These are phyloP conservation scores for Meiosimyza platycephala DNA, from an alignment of 2,888 invertebrate species.

Conservation along the genomic window DNA sequence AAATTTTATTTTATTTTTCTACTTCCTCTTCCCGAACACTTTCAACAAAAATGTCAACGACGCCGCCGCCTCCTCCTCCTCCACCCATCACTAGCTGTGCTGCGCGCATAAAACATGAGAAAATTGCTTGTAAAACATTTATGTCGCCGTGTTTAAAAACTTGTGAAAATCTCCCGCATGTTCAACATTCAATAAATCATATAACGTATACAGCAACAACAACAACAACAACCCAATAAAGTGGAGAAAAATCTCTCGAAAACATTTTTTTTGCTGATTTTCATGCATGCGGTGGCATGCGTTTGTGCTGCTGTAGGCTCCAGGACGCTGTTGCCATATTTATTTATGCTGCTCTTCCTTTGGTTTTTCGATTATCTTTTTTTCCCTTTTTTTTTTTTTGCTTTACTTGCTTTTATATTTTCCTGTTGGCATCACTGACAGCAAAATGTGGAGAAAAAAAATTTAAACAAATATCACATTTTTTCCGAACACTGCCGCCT, in stretches of 20 bases:
- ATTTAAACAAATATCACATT: too few relatives aligned
- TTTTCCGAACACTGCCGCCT: too few relatives aligned
- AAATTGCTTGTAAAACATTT: conserved; percentile 63
- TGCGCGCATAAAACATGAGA: conserved; percentile 51
- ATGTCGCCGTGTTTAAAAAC: conserved; percentile 25
- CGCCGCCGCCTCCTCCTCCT: too few relatives aligned
- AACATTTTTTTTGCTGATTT: background rate
- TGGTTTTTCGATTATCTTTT: background rate
- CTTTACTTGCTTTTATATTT: too few relatives aligned
- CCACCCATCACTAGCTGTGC: too few relatives aligned
- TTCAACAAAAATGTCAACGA: conserved; percentile 27
- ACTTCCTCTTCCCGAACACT: too few relatives aligned
- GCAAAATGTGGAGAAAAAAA: too few relatives aligned
- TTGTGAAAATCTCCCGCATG: conserved; percentile 29
- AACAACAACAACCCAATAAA: background rate
- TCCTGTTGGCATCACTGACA: too few relatives aligned
- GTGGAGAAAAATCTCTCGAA: background rate
- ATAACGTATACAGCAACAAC: background rate
- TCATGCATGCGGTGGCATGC: too few relatives aligned
- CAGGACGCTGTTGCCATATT: conserved; percentile 6
- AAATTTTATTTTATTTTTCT: too few relatives aligned
- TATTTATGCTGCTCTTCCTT: conserved; percentile 8
- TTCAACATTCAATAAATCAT: conserved; percentile 32
- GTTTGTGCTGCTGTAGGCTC: background rate
- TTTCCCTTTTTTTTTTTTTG: background rate